A percentile compares a stretch with the other conserved stretches of the same genome.
These are phyloP conservation scores for Diabrotica balteata DNA, from an alignment of 2,888 invertebrate genomes.

Conservation along the genomic window DNA sequence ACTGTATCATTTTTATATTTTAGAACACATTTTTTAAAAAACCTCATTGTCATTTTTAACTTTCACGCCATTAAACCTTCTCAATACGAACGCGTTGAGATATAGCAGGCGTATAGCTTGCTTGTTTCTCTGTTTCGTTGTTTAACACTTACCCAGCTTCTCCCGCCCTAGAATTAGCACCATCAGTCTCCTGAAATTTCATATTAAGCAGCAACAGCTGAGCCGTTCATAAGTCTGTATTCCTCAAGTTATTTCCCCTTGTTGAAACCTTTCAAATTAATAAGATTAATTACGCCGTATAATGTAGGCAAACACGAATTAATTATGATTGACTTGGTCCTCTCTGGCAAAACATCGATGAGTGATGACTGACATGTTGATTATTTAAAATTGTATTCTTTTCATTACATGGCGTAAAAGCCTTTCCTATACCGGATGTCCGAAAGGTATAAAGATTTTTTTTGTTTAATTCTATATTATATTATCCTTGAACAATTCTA, in stretches of 20 bases:
- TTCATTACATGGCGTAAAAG: no score
- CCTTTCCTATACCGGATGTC: no score
- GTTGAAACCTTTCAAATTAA: constrained; percentile 39
- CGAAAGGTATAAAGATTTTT: no score
- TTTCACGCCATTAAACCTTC: constrained; percentile 2
- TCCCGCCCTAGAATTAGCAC: constrained; percentile 5
- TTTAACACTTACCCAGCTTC: constrained; percentile 11
- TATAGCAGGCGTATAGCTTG: not conserved
- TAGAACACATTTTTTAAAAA: not conserved
- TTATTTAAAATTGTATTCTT: not conserved
- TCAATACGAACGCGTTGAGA: constrained; percentile 10
- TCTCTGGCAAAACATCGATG: constrained; percentile 33
- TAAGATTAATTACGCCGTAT: constrained; percentile 40
- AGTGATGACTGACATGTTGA: constrained; percentile 8
- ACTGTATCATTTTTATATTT: no score
- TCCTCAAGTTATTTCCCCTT: constrained; percentile 34
- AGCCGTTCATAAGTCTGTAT: constrained; percentile 27
- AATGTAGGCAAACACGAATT: constrained; percentile 39
- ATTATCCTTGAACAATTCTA: no score
- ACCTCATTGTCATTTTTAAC: constrained; percentile 9
- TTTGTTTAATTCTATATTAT: no score
- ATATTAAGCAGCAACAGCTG: constrained; percentile 37
- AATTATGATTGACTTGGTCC: constrained; percentile 41
- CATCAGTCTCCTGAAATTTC: constrained; percentile 27
- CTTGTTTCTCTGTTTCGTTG: constrained; percentile 4